A percentile compares a stretch with the other conserved stretches of the same genome.
phyloP scores from a whole-genome alignment of 1,140 invertebrate genomes.

The Drosophila tani region DNA sequence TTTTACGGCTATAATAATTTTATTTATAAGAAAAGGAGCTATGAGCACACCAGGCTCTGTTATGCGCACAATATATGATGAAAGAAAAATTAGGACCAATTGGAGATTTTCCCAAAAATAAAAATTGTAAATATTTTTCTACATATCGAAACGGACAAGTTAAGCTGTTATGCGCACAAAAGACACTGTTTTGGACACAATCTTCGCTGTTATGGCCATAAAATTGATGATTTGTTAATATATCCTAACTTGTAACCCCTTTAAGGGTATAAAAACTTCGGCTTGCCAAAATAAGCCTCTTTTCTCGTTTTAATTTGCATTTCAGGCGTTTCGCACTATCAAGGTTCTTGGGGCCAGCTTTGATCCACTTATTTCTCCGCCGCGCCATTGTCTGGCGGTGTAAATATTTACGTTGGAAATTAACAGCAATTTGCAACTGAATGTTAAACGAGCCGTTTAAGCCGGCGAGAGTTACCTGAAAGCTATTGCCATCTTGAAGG shows the following conservation, averaged over 20 bases:
- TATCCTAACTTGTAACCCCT: not conserved
- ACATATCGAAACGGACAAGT: too few species aligned
- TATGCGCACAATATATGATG: not conserved
- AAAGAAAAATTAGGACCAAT: too few species aligned
- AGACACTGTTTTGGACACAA: too few species aligned
- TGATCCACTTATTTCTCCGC: conserved; percentile 56
- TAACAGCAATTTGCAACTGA: conserved; percentile 61
- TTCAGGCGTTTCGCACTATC: conserved; percentile 40
- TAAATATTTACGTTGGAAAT: conserved; percentile 69
- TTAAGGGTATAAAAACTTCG: not conserved
- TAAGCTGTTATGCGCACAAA: too few species aligned
- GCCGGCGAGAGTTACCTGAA: conserved; percentile 11
- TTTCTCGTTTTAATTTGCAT: conserved; percentile 57
- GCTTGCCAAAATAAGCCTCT: too few species aligned
- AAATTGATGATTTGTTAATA: not conserved
- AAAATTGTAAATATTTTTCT: too few species aligned
- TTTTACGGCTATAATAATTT: not conserved
- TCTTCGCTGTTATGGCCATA: too few species aligned
- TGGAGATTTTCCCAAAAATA: too few species aligned
- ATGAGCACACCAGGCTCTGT: not conserved
- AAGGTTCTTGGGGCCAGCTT: conserved; percentile 61
- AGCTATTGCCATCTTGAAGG: conserved; percentile 8
- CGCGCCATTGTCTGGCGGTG: conserved; percentile 24
- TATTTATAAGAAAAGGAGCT: not conserved
- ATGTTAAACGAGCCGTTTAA: conserved; percentile 49